Evolutionary conservation across 2,113 vertebrate genomes (phyloP), one percentile per base, ranked within the genome.

Genomic region (Nycticorax nycticorax): DNA sequence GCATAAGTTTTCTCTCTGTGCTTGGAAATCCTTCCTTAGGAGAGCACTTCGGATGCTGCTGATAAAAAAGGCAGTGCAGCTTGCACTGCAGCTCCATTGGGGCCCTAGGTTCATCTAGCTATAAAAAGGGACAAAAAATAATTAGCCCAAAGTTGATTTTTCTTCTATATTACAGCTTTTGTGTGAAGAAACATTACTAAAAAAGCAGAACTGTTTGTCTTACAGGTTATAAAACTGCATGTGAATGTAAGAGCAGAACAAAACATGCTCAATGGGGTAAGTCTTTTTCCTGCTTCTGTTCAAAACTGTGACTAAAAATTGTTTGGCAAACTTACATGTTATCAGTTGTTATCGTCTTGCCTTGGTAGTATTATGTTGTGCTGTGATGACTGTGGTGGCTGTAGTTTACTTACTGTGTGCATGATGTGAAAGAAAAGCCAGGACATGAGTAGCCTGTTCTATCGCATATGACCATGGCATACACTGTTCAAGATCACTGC

Each of bases 221-320:
- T 85, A 8, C 97, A 99, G 99, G 98, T 99, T 63, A 95, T 99
- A 68, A 98, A 99, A 92, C 97, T 99, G 19, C 98, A 99, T 43
- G 98, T 98, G 97, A 97, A 98, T 33, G 97, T 99, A 81, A 97
- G 97, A 83, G 98, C 98, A 85, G 96, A 99, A 88, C 98, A 98
- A 97, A 98, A 98, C 90, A 97, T 96, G 91, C 96, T 99, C 85
- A 98, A 98, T 88, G 96, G 97, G 98, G 99, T 99, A 97, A 98
- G 98, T 96, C 21, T 48, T 39, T 74, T 85, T 78, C 28, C 63
- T 85, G 20, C n/a, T 88, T 74, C 41, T 45, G 6, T 18, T 81
- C 73, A 85, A 77, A 86, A 74, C 27, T 26, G 22, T 53, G 57
- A 26, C 48, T 66, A 73, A 12, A 76, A 64, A 23, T 23, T 64